phyloP scores from a whole-genome alignment of 23 tunicate genomes.

The Trididemnum nubilum region DNA sequence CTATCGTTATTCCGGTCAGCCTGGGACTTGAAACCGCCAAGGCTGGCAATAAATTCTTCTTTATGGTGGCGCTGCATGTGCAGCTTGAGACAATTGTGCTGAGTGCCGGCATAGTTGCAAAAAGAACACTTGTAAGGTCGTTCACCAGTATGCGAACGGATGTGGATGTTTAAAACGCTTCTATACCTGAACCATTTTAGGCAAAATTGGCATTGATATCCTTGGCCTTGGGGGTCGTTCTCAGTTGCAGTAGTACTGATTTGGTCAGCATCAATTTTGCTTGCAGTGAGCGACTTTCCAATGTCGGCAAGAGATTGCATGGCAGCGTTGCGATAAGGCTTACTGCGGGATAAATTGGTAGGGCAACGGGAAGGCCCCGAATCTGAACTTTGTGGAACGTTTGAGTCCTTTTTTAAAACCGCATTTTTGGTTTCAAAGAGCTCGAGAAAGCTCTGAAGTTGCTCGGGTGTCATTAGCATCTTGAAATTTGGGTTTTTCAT shows the following conservation, averaged over 20 bases:
- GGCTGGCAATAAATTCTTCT: not conserved
- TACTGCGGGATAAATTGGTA: not conserved
- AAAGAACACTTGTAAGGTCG: conserved; percentile 82
- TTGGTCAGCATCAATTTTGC: not conserved
- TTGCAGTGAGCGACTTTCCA: conserved; percentile 43
- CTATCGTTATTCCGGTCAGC: not conserved
- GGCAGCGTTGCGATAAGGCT: conserved; percentile 72
- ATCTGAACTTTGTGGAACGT: not conserved
- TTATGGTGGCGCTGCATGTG: conserved; percentile 90
- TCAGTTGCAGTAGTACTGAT: not conserved
- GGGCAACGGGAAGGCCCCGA: not conserved
- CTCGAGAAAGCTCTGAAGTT: not conserved
- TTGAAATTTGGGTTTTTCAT: conserved; percentile 28
- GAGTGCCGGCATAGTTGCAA: conserved; percentile 89
- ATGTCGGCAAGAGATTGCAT: conserved; percentile 88
- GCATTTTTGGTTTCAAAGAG: not conserved
- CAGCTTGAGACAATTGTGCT: conserved; percentile 85
- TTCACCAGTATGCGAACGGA: conserved; percentile 88
- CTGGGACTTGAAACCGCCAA: too few species aligned
- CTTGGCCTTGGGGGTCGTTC: conserved; percentile 30
- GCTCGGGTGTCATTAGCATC: not conserved
- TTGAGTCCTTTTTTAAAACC: not conserved
- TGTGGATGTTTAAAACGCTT: conserved; percentile 81
- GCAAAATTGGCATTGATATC: conserved; percentile 66
- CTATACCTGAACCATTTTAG: conserved; percentile 81